These are phyloP conservation scores for Sciurus vulgaris DNA, from an alignment of 2,797 vertebrate species.

Conservation along the genomic window DNA sequence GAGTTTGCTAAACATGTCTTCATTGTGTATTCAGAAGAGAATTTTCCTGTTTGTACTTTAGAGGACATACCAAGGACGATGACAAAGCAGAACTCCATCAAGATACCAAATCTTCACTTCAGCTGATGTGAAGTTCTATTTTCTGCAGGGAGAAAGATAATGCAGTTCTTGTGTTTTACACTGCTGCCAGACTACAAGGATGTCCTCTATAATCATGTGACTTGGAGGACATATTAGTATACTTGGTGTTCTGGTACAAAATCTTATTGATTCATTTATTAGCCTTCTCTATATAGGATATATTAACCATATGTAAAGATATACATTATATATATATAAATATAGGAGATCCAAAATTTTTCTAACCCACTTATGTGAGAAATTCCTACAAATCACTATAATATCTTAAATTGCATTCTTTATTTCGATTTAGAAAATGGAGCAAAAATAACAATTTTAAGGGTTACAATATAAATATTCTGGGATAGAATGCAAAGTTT, in stretches of 20 bases:
- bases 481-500: not conserved
- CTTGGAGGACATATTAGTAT: not conserved
- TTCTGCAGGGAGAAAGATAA: conserved; percentile 50
- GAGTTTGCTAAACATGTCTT: conserved; percentile 58
- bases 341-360: not conserved
- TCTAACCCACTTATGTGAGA: not conserved
- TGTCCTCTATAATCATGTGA: not conserved
- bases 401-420: conserved; percentile 56
- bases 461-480: not conserved
- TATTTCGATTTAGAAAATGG: conserved; percentile 51
- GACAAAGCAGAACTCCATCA: conserved; percentile 52
- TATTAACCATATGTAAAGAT: not conserved
- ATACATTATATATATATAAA: conserved; percentile 3
- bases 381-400: conserved; percentile 18
- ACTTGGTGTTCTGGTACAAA: conserved; percentile 40
- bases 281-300: conserved; percentile 17
- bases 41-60: conserved; percentile 43
- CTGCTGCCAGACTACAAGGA: not conserved
- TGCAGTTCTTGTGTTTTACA: conserved; percentile 14
- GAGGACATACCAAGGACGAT: conserved; percentile 41
- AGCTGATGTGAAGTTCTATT: conserved; percentile 35
- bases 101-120: conserved; percentile 34
- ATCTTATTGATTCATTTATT: conserved; percentile 47
- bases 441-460: not conserved
- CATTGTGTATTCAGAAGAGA: conserved; percentile 58